Evolutionary conservation across 2,888 invertebrate species (phyloP).

Genomic region (Ditula angustiorana): DNA sequence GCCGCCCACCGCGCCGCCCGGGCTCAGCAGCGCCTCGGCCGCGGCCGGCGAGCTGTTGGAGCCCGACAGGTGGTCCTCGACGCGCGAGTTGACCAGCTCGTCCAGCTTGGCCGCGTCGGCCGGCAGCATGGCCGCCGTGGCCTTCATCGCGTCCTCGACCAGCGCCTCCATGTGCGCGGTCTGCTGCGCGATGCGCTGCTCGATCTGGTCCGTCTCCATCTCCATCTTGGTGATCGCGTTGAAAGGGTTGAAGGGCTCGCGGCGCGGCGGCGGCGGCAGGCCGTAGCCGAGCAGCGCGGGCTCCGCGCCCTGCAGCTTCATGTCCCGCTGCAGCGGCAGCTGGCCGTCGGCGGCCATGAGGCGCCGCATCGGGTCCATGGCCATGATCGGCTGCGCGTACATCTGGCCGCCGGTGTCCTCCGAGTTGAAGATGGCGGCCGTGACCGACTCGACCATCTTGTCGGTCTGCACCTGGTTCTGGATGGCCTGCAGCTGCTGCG

Average conservation of each 20-base stretch:
- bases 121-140: conserved; percentile 74
- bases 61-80: conserved; percentile 74
- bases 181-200: conserved; percentile 71
- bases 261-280: conserved; percentile 48
- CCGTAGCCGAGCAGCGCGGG: conserved; percentile 63
- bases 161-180: conserved; percentile 79
- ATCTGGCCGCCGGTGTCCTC: conserved; percentile 68
- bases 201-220: conserved; percentile 67
- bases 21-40: conserved; percentile 61
- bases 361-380: conserved; percentile 64
- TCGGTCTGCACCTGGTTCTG: conserved; percentile 82
- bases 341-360: conserved; percentile 60
- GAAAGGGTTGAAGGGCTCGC: conserved; percentile 70
- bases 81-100: conserved; percentile 82
- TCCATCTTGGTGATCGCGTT: conserved; percentile 72
- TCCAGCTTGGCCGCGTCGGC: conserved; percentile 69
- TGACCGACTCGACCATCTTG: conserved; percentile 82
- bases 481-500: conserved; percentile 78
- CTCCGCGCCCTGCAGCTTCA: conserved; percentile 61
- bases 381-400: conserved; percentile 59
- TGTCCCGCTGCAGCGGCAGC: conserved; percentile 49
- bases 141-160: conserved; percentile 80
- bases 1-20: conserved; percentile 62
- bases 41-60: conserved; percentile 73
- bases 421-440: conserved; percentile 81